Evolutionary conservation across 2,888 invertebrate genomes (phyloP), one percentile per base, ranked within the genome.

Genomic region (Arctia plantaginis): DNA sequence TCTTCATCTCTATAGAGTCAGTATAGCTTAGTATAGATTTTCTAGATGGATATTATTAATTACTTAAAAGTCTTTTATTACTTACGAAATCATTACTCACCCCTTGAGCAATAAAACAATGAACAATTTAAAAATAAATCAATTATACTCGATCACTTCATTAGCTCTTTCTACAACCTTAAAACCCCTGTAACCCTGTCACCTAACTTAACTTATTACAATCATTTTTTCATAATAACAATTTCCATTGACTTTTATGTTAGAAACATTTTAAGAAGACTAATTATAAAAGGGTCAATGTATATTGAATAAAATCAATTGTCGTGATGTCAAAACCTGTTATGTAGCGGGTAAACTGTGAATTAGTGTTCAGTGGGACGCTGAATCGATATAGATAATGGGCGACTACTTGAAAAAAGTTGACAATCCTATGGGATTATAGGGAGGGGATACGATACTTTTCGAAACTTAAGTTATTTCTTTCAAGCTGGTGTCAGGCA

Each of bases 341-440:
- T 23, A 66, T 41, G 75, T 81, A 75, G 72, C 71, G 72, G 76
- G 68, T 74, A 79, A 78, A 82, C 85, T 82, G 85, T 82, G 87
- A 87, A 88, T 88, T 86, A 84, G 85, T 87, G 88, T 87, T 87
- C 86, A 85, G 82, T 81, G 86, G 85, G 82, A 82, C 86, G 84
- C 84, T 86, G 88, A 92, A 91, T 91, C 90, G 90, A 90, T 92
- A 90, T 88, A 90, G 90, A 92, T 91, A 93, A 92, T 92, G 90
- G 91, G 76, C 90, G 92, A 92, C 92, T 92, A 93, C 91, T 92
- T 91, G 91, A 85, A 87, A 87, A 85, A 87, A 90, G 88, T 90
- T 90, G 93, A 91, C 92, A 92, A 89, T 89, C 90, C 90, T 89
- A 87, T 82, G 89, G 88, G 87, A 88, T 84, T 77, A 76, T 86